Evolutionary conservation across 2,797 vertebrate genomes (phyloP).

Genomic region (Spinus olivaceus): DNA sequence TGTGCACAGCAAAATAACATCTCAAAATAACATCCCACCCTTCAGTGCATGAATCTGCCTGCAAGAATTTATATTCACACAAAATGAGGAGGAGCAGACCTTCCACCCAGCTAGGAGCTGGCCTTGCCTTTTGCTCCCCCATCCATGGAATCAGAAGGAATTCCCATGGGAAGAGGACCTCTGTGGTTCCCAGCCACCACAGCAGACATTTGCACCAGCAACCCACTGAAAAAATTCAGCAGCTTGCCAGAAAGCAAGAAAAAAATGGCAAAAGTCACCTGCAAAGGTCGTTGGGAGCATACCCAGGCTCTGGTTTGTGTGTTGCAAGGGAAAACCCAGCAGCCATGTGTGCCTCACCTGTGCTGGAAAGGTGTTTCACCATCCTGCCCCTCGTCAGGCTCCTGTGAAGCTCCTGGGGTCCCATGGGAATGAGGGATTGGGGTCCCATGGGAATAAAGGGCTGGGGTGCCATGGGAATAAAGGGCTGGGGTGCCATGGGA

Average conservation of each 20-base stretch:
- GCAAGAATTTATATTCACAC: rapidly evolving
- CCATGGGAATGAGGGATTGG: no score
- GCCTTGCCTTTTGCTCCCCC: neutral
- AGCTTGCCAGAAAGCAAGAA: neutral
- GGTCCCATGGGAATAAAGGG: no score
- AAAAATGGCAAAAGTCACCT: neutral
- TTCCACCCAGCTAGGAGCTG: neutral
- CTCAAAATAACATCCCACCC: no score
- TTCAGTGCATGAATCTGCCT: neutral
- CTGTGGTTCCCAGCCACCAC: neutral
- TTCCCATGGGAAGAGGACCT: no score
- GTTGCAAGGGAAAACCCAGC: neutral
- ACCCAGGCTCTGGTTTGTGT: rapidly evolving
- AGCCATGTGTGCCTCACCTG: neutral
- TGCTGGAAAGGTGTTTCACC: neutral
- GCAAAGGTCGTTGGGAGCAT: neutral
- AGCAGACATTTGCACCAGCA: neutral
- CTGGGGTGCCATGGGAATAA: no score
- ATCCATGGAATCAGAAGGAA: neutral
- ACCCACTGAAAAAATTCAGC: neutral
- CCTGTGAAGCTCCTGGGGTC: neutral
- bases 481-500: no score
- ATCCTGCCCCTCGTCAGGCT: neutral
- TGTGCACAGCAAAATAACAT: neutral
- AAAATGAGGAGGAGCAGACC: neutral